A percentile compares a stretch with the other conserved stretches of the same genome.
phyloP scores from a whole-genome alignment of 2,113 vertebrate species.

The Chamaetylas fuelleborni region DNA sequence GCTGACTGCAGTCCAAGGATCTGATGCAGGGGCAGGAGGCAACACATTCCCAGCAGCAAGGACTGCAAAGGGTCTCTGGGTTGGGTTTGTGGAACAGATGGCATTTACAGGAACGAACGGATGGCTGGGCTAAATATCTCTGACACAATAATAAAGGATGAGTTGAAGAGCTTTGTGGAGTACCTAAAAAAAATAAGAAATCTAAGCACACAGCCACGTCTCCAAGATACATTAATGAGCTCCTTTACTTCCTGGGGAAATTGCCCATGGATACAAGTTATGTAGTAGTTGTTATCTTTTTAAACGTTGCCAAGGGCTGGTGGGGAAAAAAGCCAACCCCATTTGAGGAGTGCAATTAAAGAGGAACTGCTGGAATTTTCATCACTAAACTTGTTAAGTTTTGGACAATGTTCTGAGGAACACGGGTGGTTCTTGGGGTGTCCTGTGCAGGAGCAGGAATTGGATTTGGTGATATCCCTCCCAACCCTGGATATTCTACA shows the following conservation, averaged over 20 bases:
- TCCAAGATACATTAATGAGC: not conserved
- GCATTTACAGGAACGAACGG: not conserved
- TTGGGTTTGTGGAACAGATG: not conserved
- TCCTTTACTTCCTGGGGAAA: not conserved
- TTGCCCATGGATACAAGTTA: not conserved
- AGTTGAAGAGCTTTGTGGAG: not conserved
- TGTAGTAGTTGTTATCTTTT: not conserved
- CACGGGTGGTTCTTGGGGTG: rapidly evolving
- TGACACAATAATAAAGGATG: not conserved
- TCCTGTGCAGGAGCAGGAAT: not conserved
- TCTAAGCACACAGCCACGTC: not conserved
- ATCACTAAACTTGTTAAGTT: not conserved
- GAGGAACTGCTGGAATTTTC: not conserved
- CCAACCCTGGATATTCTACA: not conserved
- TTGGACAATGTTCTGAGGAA: not conserved
- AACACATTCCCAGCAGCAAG: not conserved
- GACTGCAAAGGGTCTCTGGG: not conserved
- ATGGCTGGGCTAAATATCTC: not conserved
- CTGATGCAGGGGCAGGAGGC: not conserved
- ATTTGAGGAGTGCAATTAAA: not conserved
- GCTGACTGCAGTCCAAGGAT: not conserved
- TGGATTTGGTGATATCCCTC: not conserved
- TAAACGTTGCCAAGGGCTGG: not conserved
- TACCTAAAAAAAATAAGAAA: not conserved
- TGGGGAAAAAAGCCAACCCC: rapidly evolving